These are phyloP conservation scores for Sinocyclocheilus anophthalmus DNA, from an alignment of 2,113 vertebrate species.

Conservation along the genomic window DNA sequence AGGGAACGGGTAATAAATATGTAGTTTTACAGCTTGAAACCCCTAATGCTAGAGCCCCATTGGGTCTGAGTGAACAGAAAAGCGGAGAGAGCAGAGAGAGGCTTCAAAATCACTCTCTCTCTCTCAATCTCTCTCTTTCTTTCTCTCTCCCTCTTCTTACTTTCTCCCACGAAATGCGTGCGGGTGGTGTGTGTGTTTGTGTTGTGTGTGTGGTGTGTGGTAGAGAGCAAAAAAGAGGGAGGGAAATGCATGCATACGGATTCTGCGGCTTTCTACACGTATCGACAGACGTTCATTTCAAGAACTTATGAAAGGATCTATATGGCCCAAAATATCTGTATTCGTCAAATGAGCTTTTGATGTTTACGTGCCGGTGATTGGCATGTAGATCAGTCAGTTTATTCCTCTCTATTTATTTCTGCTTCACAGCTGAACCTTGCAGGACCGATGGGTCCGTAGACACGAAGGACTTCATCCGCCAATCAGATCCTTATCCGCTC, in stretches of 20 bases:
- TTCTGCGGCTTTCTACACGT: constrained; percentile 47
- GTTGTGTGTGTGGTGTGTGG: constrained; percentile 13
- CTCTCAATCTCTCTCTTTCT: constrained; percentile 71
- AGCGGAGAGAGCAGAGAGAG: constrained; percentile 75
- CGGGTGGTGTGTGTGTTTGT: constrained; percentile 52
- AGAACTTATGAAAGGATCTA: neutral
- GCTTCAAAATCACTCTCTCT: constrained; percentile 75
- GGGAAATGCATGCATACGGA: constrained; percentile 65
- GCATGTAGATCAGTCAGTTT: constrained; percentile 10
- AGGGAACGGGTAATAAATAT: constrained; percentile 69
- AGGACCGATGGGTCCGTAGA: constrained; percentile 41
- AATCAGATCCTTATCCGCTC: constrained; percentile 26
- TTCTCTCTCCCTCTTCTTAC: constrained; percentile 71
- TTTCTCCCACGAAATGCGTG: constrained; percentile 71
- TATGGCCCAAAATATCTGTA: constrained; percentile 1
- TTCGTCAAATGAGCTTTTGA: constrained; percentile 5
- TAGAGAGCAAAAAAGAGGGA: constrained; percentile 44
- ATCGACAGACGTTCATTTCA: neutral
- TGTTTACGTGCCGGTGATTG: constrained; percentile 14
- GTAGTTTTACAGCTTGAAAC: constrained; percentile 68
- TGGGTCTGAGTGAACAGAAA: constrained; percentile 72
- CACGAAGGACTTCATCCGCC: constrained; percentile 26
- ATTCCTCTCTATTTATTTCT: constrained; percentile 38
- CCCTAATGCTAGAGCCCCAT: constrained; percentile 75
- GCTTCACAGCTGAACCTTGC: neutral